Evolutionary conservation across 23 tunicate species (phyloP).

Genomic region (Botrylloides violaceus): DNA sequence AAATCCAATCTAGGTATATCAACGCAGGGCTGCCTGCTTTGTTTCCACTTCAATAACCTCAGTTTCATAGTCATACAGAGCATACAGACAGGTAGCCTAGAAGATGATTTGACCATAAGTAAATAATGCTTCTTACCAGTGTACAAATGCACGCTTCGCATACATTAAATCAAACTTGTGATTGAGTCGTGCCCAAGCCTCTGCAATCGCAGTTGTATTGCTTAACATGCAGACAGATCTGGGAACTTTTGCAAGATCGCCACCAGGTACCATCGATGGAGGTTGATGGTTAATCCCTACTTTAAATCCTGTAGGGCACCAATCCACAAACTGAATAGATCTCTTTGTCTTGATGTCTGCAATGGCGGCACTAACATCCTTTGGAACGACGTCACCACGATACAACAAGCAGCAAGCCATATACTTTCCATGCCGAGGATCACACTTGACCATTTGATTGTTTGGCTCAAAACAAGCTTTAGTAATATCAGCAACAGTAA

Average conservation of each 20-base stretch:
- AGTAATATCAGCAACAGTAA: constrained; percentile 79
- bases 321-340: constrained; percentile 89
- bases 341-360: constrained; percentile 83
- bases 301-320: constrained; percentile 95
- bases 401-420: constrained; percentile 94
- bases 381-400: constrained; percentile 92
- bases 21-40: too few species aligned
- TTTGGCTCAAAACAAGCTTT: constrained; percentile 84
- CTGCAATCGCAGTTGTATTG: constrained; percentile 94
- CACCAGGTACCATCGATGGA: constrained; percentile 89
- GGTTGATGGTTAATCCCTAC: constrained; percentile 90
- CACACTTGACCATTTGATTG: constrained; percentile 96
- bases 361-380: constrained; percentile 92
- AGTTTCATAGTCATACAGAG: too few species aligned
- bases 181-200: constrained; percentile 88
- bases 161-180: constrained; percentile 93
- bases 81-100: too few species aligned
- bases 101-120: too few species aligned
- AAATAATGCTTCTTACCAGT: constrained; percentile 33
- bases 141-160: constrained; percentile 91
- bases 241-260: constrained; percentile 91
- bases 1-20: too few species aligned
- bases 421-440: constrained; percentile 92
- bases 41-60: too few species aligned
- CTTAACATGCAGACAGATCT: constrained; percentile 88